A percentile compares a stretch with the other conserved stretches of the same genome.
Evolutionary conservation across 2,113 vertebrate species (phyloP).

Genomic region (Lanius collurio): DNA sequence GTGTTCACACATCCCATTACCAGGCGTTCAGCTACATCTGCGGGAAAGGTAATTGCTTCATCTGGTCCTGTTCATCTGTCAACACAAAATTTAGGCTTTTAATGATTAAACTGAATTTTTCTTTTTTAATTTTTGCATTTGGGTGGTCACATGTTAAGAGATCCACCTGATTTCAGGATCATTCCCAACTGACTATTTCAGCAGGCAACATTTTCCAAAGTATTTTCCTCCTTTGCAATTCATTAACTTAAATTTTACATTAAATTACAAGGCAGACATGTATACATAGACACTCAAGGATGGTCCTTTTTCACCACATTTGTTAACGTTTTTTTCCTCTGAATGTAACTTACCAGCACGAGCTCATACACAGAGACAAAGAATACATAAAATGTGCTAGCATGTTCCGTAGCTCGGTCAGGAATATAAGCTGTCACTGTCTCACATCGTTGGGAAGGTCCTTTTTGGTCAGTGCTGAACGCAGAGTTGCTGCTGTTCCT

Average conservation of each 20-base stretch:
- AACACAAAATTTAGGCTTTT: background rate
- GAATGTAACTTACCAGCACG: background rate
- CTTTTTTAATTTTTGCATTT: background rate
- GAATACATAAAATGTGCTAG: background rate
- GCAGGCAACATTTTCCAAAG: background rate
- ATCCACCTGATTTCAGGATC: background rate
- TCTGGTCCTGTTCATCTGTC: background rate
- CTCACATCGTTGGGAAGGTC: background rate
- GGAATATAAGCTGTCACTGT: background rate
- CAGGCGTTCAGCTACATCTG: background rate
- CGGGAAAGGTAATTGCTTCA: background rate
- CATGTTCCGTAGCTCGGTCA: fast-evolving
- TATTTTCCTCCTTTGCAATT: background rate
- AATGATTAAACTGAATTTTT: background rate
- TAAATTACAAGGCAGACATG: background rate
- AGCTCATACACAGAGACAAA: background rate
- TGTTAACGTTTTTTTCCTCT: background rate
- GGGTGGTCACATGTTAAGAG: background rate
- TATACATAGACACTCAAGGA: background rate
- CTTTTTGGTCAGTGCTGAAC: background rate
- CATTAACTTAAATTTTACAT: background rate
- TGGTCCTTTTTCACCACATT: background rate
- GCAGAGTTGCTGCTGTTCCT: background rate
- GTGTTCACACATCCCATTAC: background rate
- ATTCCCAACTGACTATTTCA: background rate